Conservation (phyloP, 1,140 invertebrate species). For the Polypedilum vanderplanki region DNA sequence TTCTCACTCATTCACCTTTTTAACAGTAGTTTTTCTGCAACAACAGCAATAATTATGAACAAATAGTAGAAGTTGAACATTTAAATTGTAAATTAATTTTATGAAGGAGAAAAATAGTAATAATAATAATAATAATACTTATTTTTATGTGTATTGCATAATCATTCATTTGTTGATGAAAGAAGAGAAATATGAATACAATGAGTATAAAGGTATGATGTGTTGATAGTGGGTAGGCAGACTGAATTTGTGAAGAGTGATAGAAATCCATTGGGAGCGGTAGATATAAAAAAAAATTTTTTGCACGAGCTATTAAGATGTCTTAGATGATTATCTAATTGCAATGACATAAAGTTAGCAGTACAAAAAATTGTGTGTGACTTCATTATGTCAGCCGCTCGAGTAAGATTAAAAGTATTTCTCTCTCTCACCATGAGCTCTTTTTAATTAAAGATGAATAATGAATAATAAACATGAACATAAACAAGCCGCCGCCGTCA, state of each 20-base stretch:
- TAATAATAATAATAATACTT: too few relatives aligned
- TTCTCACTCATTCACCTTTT: background rate
- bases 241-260: too few relatives aligned
- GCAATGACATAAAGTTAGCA: background rate
- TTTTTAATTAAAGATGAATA: constrained; percentile 3
- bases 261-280: too few relatives aligned
- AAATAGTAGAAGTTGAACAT: background rate
- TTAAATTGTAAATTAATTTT: constrained; percentile 9
- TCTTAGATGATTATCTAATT: constrained; percentile 7
- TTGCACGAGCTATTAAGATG: background rate
- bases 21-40: background rate
- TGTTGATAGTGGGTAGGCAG: too few relatives aligned
- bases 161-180: background rate
- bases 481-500: too few relatives aligned
- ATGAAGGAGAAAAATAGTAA: background rate
- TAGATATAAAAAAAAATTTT: too few relatives aligned
- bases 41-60: background rate
- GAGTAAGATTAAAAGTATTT: background rate
- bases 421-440: background rate
- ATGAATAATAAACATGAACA: background rate
- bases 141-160: background rate
- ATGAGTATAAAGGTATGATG: background rate
- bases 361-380: constrained; percentile 1
- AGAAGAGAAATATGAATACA: background rate
- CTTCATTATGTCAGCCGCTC: background rate